These are phyloP conservation scores for Gerris lacustris DNA, from an alignment of 2,888 invertebrate genomes.

Conservation along the genomic window DNA sequence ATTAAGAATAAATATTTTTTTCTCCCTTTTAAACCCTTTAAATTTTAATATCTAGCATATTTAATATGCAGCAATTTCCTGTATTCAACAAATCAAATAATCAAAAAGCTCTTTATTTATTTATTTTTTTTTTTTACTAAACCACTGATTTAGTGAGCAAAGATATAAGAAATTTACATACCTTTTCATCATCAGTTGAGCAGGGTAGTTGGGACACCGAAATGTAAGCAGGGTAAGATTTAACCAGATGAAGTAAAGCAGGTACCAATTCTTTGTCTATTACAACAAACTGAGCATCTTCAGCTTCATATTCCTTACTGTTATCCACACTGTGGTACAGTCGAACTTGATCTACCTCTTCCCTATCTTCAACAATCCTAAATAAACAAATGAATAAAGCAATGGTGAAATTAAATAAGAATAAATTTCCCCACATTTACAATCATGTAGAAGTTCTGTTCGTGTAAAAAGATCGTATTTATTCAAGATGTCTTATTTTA, in stretches of 20 bases:
- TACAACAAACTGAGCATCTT: constrained; percentile 63
- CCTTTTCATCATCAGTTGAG: constrained; percentile 50
- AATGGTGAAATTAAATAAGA: constrained; percentile 11
- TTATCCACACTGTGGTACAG: constrained; percentile 79
- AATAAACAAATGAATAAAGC: constrained; percentile 5
- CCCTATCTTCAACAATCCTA: constrained; percentile 23
- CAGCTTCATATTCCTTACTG: constrained; percentile 70
- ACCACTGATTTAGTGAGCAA: not conserved
- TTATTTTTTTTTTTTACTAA: no score
- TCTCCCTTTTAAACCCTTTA: no score
- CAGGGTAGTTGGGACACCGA: constrained; percentile 58
- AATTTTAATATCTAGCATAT: no score
- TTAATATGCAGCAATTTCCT: no score
- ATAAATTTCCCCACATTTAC: not conserved
- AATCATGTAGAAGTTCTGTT: not conserved
- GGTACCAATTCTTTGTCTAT: constrained; percentile 54
- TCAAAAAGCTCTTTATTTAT: no score
- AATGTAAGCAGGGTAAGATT: constrained; percentile 63
- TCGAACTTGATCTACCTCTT: constrained; percentile 37
- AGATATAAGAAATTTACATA: constrained; percentile 34
- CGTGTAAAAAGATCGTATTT: no score
- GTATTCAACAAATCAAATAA: no score
- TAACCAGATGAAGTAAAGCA: constrained; percentile 57
- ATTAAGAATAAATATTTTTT: no score
- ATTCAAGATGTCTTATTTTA: no score